These are phyloP conservation scores for Streptopelia turtur DNA, from an alignment of 2,797 vertebrate genomes.

Conservation along the genomic window DNA sequence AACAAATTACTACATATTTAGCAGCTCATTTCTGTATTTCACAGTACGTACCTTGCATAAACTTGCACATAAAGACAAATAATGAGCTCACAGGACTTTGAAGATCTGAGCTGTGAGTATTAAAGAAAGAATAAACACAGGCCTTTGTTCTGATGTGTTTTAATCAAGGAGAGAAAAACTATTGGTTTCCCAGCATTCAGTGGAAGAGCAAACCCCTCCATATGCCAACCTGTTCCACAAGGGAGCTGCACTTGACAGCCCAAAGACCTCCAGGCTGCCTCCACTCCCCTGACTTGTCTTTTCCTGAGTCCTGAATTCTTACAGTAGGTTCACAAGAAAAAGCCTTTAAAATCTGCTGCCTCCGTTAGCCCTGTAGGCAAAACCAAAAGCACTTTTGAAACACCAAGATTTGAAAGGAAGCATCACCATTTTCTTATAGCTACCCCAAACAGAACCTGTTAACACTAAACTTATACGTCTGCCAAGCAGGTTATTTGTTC, in stretches of 20 bases:
- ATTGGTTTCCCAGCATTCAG: not conserved
- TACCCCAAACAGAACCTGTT: not conserved
- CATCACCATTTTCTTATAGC: not conserved
- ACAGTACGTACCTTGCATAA: fast-evolving
- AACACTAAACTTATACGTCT: not conserved
- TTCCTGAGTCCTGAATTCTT: fast-evolving
- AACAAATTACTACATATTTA: not conserved
- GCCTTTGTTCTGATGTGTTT: not conserved
- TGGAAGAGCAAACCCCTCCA: not conserved
- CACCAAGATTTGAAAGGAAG: not conserved
- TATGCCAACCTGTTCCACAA: not conserved
- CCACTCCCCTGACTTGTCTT: not conserved
- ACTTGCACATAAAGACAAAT: not conserved
- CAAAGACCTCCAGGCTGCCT: not conserved
- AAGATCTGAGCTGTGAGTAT: not conserved
- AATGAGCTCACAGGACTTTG: not conserved
- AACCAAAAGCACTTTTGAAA: not conserved
- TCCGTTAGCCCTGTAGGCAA: not conserved
- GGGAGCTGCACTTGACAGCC: not conserved
- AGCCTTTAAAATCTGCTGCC: not conserved
- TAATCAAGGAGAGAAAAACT: not conserved
- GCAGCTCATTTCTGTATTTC: not conserved
- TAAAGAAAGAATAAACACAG: not conserved
- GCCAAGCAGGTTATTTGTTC: not conserved
- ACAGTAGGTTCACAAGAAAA: not conserved